Evolutionary conservation across 2,888 invertebrate species (phyloP), one percentile per base, ranked within the genome.

Genomic region (Leucophenga maculata): DNA sequence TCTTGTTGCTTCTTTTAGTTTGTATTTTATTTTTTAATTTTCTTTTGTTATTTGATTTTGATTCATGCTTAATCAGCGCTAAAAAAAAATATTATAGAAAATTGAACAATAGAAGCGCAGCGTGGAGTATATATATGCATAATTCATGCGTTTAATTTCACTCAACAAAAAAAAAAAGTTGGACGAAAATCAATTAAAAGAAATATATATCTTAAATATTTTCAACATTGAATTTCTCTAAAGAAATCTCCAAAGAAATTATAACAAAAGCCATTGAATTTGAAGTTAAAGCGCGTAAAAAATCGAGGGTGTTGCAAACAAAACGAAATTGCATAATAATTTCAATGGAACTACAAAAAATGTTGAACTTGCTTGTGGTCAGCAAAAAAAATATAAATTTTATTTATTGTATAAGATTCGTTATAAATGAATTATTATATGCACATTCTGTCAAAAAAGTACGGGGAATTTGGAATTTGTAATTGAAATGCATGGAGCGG

Each of bases 61-160:
- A 81, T 84, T 84, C 79, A 81, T 81, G 83, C 84, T 77, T 84
- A 84, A 84, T 84, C 80, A 81, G 75, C 80, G 78, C 72, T 78
- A 78, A 52, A 52, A 8, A 22, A 9, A 32, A 57, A 20, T 16
- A 65, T 69, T 70, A 72, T 76, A 70, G 78, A 13, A 8, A 16
- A 39, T 39, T 39, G 32, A 60, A 16, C 26, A 22, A 65, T 16
- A 52, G 52, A 4, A 60, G n/a, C 16, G 16, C 4, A 60, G 32
- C 16, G 16, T 31, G 3, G 14, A 31, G 31, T 26, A 1, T 3
- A 52, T n/a, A 20, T 44, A 44, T 52, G 39, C 32, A 64, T 64
- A 46, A 64, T 64, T 64, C 62, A 64, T 64, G 62, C 62, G 22
- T 18, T 50, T 64, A 64, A 46, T 64, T 64, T 46, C 22, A 48